These are phyloP conservation scores for Phrynosoma blainvillii DNA, from an alignment of 2,113 vertebrate genomes.

Conservation along the genomic window DNA sequence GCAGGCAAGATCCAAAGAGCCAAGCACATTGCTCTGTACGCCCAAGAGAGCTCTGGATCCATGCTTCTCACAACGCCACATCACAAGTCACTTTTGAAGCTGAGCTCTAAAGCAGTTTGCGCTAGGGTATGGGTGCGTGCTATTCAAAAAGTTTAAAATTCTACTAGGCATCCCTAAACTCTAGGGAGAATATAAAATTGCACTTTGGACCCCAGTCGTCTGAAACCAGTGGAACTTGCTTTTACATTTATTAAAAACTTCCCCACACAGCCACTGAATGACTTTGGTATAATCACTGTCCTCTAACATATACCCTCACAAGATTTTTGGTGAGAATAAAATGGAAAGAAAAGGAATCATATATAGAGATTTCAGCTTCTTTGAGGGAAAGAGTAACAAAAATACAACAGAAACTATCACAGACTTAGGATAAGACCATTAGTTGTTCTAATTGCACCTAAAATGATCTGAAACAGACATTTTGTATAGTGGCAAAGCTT, in stretches of 20 bases:
- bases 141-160: neutral
- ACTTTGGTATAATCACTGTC: neutral
- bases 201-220: neutral
- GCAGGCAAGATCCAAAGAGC: neutral
- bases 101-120: neutral
- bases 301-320: too few relatives aligned
- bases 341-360: neutral
- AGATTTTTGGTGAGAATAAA: neutral
- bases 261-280: neutral
- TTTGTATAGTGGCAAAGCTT: neutral
- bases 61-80: neutral
- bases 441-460: neutral
- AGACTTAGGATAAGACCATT: neutral
- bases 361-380: neutral
- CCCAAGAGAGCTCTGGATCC: neutral
- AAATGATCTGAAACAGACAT: neutral
- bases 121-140: neutral
- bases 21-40: neutral
- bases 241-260: neutral
- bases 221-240: neutral
- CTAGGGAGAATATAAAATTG: neutral
- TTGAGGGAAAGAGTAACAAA: neutral
- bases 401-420: neutral
- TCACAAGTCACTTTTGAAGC: neutral
- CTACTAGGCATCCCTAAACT: neutral